Percentiles rank a stretch among this genome's conserved stretches.
These are phyloP conservation scores for Octopus bimaculoides DNA, from an alignment of 1,140 invertebrate genomes.

Conservation along the genomic window DNA sequence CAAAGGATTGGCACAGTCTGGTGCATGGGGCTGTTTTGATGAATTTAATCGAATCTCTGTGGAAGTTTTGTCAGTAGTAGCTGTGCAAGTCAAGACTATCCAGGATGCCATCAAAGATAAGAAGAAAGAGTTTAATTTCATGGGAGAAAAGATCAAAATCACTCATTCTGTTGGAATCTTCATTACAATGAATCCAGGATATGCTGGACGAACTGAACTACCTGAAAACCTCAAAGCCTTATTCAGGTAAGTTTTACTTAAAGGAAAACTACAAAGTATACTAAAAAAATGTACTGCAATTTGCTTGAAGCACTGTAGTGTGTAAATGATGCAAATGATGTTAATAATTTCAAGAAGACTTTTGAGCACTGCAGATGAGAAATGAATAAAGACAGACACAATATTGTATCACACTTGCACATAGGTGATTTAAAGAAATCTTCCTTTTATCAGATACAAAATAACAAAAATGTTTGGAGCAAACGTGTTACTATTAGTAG, in stretches of 20 bases:
- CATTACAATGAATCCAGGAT: constrained; percentile 94
- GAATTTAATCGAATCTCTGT: constrained; percentile 94
- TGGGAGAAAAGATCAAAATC: constrained; percentile 84
- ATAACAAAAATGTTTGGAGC: no score
- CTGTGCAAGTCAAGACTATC: constrained; percentile 87
- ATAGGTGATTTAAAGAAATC: no score
- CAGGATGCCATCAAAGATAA: constrained; percentile 88
- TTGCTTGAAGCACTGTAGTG: no score
- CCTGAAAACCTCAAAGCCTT: neutral
- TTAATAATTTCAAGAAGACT: no score
- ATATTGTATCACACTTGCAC: no score
- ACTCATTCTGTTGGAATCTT: constrained; percentile 85
- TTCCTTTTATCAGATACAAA: no score
- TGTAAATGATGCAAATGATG: no score
- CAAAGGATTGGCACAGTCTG: constrained; percentile 90
- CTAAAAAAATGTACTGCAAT: no score
- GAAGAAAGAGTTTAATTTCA: constrained; percentile 82
- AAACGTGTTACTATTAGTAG: no score
- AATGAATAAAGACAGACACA: no score
- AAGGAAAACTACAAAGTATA: neutral
- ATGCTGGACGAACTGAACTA: constrained; percentile 82
- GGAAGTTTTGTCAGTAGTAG: constrained; percentile 90
- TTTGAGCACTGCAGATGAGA: no score
- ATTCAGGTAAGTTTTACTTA: neutral
- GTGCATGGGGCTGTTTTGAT: constrained; percentile 95